Percentiles rank a stretch among this genome's conserved stretches.
Evolutionary conservation across 2,888 invertebrate species (phyloP).

Genomic region (Campoplex capitator): DNA sequence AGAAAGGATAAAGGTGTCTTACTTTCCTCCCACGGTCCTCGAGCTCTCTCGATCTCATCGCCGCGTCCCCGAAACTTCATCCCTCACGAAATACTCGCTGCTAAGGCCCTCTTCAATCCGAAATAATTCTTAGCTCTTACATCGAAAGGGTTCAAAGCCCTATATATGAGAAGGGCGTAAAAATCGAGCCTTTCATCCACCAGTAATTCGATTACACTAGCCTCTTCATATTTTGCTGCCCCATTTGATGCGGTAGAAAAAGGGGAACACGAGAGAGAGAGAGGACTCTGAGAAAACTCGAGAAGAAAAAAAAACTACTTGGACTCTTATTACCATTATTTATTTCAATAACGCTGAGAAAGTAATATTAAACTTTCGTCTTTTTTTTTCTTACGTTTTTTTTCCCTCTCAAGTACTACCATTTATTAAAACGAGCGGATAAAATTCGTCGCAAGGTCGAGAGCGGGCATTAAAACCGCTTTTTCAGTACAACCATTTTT

Average conservation of each 20-base stretch:
- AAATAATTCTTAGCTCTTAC: conserved; percentile 34
- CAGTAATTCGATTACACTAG: conserved; percentile 13
- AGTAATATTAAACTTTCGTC: not conserved
- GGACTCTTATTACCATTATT: conserved; percentile 3
- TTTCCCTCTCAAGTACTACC: not conserved
- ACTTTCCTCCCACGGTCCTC: conserved; percentile 33
- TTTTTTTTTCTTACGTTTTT: not conserved
- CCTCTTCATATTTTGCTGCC: conserved; percentile 5
- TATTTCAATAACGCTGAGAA: conserved; percentile 19
- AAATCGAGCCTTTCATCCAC: conserved; percentile 23
- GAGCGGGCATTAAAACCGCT: not conserved
- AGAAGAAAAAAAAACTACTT: conserved; percentile 14
- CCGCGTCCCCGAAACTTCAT: conserved; percentile 4
- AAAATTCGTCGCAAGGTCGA: conserved; percentile 5
- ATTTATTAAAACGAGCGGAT: conserved; percentile 18
- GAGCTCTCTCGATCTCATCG: not conserved
- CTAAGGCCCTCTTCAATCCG: not conserved
- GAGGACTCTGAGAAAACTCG: not conserved
- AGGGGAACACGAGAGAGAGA: not conserved
- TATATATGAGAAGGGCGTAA: conserved; percentile 14
- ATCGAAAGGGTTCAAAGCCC: conserved; percentile 23
- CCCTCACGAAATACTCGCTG: conserved; percentile 14
- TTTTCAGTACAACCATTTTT: conserved; percentile 10
- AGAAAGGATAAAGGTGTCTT: conserved; percentile 53
- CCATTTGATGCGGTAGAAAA: not conserved